phyloP scores from a whole-genome alignment of 2,888 invertebrate species.

The Teleiodes luculella region DNA sequence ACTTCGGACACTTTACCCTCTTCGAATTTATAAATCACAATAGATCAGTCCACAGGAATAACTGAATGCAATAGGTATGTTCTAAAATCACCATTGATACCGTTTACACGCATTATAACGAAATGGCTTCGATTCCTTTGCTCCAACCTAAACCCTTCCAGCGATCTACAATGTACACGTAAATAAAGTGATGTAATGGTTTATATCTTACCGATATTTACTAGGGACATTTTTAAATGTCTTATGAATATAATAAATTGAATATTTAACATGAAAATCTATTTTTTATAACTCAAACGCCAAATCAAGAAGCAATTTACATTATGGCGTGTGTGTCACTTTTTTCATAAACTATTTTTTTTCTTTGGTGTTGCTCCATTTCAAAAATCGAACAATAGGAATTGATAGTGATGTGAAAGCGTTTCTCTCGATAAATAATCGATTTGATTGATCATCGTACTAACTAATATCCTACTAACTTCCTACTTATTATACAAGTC shows the following conservation, averaged over 20 bases:
- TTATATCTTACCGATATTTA: conserved; percentile 66
- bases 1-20: conserved; percentile 39
- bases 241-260: conserved; percentile 52
- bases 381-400: conserved; percentile 5
- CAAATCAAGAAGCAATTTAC: conserved; percentile 76
- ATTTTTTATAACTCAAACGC: conserved; percentile 69
- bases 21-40: conserved; percentile 34
- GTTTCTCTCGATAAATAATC: neutral
- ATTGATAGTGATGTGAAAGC: neutral
- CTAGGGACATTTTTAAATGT: conserved; percentile 69
- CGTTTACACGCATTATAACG: conserved; percentile 53
- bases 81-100: conserved; percentile 40
- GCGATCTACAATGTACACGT: conserved; percentile 35
- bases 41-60: conserved; percentile 31
- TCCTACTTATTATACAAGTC: too few species aligned
- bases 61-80: conserved; percentile 23
- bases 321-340: conserved; percentile 79
- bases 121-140: conserved; percentile 74
- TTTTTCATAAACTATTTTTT: conserved; percentile 58
- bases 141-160: conserved; percentile 66
- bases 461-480: too few species aligned
- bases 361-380: conserved; percentile 40
- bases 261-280: conserved; percentile 60
- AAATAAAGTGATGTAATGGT: conserved; percentile 31
- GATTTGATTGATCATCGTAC: neutral